These are phyloP conservation scores for Chelon auratus DNA, from an alignment of 2,797 vertebrate species.

Conservation along the genomic window DNA sequence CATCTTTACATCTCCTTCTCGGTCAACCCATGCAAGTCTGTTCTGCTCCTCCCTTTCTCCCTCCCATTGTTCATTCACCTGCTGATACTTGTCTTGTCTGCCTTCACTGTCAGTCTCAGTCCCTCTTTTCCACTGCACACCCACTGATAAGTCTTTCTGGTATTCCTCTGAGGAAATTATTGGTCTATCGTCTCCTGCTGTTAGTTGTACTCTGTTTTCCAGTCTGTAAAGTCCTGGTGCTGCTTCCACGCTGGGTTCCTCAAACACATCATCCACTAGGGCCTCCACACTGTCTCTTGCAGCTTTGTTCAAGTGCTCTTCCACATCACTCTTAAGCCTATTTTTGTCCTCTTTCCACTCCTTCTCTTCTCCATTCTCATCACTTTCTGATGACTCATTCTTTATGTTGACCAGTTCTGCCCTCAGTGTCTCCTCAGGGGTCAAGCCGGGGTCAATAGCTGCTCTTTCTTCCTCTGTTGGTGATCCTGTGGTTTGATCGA, in stretches of 20 bases:
- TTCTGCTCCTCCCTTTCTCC: conserved; percentile 60
- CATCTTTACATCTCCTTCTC: conserved; percentile 41
- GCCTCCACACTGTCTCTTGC: conserved; percentile 63
- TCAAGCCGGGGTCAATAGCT: conserved; percentile 38
- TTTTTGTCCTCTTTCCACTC: conserved; percentile 61
- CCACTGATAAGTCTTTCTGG: conserved; percentile 36
- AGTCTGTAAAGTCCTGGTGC: not conserved
- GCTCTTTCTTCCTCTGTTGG: not conserved
- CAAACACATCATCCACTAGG: conserved; percentile 80
- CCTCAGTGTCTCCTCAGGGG: conserved; percentile 71
- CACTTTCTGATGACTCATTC: conserved; percentile 88
- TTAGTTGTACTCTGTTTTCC: conserved; percentile 14
- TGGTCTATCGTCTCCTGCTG: not conserved
- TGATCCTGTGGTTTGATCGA: conserved; percentile 6
- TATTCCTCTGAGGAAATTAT: conserved; percentile 18
- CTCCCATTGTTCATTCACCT: conserved; percentile 65
- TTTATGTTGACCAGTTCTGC: conserved; percentile 85
- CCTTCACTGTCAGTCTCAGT: conserved; percentile 27
- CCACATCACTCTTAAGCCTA: conserved; percentile 52
- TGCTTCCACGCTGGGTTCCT: conserved; percentile 57
- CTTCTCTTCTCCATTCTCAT: conserved; percentile 80
- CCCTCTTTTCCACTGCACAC: conserved; percentile 15
- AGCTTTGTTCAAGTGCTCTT: conserved; percentile 69
- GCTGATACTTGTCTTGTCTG: conserved; percentile 65
- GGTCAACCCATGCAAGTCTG: conserved; percentile 24